Evolutionary conservation across 2,113 vertebrate species (phyloP), one percentile per base, ranked within the genome.

Genomic region (Cephalopholis sonnerati): DNA sequence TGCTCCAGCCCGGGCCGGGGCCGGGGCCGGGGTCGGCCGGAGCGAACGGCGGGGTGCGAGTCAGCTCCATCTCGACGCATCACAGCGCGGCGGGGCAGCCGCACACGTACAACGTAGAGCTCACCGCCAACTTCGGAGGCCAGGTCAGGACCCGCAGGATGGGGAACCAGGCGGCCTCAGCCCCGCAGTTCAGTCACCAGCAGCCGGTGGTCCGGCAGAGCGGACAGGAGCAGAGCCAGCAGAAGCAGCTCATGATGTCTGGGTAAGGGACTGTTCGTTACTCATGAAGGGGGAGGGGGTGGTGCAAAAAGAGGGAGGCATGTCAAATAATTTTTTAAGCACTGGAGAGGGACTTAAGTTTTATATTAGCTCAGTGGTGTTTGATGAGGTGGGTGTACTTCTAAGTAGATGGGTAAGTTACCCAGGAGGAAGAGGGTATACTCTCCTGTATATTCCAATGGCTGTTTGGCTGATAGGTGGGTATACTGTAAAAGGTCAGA

Each of bases 131-230:
- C 18, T 88, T 80, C 71, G 89, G 89, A 24, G 91, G 94, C 66
- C 93, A 90, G 85, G 96, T 97, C 86, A 96, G 98, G 75, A 97
- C 85, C 73, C 96, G 97, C 89, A 95, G 98, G 94, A 97, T 96
- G 90, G 97, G 97, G 82, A 88, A 48, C 90, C 78, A 90, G 39
- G 84, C 81, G 83, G 91, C 77, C 53, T 71, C 95, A 24, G 93
- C 93, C 51, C 85, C 82, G 29, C 83, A 81, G 85, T 69, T 87
- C 85, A 88, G 81, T 77, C 92, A 80, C 79, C 89, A 86, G 73
- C 91, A 87, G 65, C 89, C 90, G 85, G 92, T 93, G 85, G 48
- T 8, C 44, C 50, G 51, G 13, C 44, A 50, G 17, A 53, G 66
- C 78, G 69, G 44, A 9, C 75, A 48, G 68, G 81, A 87, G 25